Percentiles rank a stretch among this genome's conserved stretches.
Conservation (phyloP, 1,140 invertebrate species). For the Bilobella aurantiaca region DNA sequence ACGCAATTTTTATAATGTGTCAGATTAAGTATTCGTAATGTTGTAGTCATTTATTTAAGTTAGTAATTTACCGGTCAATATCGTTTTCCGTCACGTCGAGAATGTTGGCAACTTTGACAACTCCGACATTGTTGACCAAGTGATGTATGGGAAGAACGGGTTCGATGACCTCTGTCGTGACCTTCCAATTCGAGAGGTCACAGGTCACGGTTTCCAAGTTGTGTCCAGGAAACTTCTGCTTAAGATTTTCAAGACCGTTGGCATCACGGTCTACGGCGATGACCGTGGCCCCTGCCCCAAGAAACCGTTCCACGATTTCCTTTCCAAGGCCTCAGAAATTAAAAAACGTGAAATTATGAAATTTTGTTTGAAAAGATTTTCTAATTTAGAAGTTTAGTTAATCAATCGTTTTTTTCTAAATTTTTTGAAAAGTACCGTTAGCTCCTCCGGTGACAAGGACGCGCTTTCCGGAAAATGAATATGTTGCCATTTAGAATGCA, state of each 20-base stretch:
- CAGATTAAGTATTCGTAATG: not conserved
- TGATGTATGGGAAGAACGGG: constrained; percentile 16
- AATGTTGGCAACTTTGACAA: not conserved
- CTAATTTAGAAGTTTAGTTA: not conserved
- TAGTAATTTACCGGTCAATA: not conserved
- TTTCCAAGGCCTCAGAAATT: constrained; percentile 5
- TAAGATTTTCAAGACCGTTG: constrained; percentile 11
- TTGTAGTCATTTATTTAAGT: not conserved
- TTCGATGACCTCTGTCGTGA: constrained; percentile 15
- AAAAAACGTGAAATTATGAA: no score
- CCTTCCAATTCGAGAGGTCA: constrained; percentile 22
- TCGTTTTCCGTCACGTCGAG: not conserved
- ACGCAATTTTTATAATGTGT: not conserved
- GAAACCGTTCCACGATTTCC: constrained; percentile 19
- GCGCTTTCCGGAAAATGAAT: not conserved
- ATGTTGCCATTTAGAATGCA: not conserved
- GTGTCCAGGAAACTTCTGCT: not conserved
- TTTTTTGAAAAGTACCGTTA: not conserved
- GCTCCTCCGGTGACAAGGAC: constrained; percentile 3
- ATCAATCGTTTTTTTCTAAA: not conserved
- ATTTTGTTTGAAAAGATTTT: not conserved
- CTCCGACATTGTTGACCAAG: constrained; percentile 26
- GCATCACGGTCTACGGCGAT: constrained; percentile 21
- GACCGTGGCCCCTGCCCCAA: constrained; percentile 15
- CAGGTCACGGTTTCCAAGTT: constrained; percentile 9